Conservation (phyloP, 2,113 vertebrate species). For the Callaeas wilsoni region DNA sequence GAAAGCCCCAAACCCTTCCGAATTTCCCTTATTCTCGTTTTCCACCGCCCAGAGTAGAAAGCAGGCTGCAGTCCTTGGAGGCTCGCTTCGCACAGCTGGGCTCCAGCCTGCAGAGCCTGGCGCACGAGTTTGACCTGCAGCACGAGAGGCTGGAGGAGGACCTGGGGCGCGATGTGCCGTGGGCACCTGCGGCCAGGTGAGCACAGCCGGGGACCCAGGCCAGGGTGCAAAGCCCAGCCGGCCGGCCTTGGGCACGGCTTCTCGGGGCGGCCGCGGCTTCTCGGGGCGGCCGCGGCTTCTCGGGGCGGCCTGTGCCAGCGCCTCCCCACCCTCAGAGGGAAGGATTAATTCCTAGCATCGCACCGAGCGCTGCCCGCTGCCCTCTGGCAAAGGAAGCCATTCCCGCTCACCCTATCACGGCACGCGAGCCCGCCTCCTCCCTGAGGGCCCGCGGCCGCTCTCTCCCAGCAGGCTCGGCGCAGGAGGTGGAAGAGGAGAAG, state of each 20-base stretch:
- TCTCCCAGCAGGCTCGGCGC: not conserved
- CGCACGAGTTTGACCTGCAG: conserved; percentile 54
- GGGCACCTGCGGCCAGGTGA: conserved; percentile 58
- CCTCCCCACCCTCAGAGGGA: not conserved
- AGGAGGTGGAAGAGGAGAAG: not conserved
- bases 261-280: too few relatives aligned
- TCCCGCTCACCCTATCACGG: accelerated
- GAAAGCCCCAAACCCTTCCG: not conserved
- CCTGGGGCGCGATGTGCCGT: not conserved
- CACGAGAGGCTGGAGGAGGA: not conserved
- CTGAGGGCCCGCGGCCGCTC: not conserved
- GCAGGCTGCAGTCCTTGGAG: conserved; percentile 63
- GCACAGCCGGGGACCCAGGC: not conserved
- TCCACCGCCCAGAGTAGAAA: conserved; percentile 58
- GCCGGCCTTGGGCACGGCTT: not conserved
- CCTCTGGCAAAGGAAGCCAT: too few relatives aligned
- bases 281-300: not conserved
- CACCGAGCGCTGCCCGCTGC: not conserved
- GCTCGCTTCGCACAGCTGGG: conserved; percentile 66
- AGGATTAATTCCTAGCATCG: accelerated
- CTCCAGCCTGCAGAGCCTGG: conserved; percentile 48
- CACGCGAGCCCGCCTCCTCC: not conserved
- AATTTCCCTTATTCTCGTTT: not conserved
- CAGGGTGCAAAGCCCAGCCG: not conserved
- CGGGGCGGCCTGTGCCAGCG: not conserved